A percentile compares a stretch with the other conserved stretches of the same genome.
These are phyloP conservation scores for Drosophila orena DNA, from an alignment of 1,140 invertebrate genomes.

Conservation along the genomic window DNA sequence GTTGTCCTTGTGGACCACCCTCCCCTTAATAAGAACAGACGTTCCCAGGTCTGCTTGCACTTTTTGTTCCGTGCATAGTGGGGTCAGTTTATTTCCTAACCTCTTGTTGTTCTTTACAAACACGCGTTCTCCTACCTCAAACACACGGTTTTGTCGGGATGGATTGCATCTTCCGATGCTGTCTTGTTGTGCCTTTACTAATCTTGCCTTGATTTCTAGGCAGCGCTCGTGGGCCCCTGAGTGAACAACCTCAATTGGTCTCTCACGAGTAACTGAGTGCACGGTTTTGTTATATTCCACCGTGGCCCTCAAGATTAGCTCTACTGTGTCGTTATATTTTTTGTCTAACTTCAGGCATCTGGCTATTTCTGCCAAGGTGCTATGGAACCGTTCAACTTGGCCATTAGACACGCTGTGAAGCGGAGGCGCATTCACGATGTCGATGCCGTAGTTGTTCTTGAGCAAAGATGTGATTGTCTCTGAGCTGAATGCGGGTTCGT, in stretches of 20 bases:
- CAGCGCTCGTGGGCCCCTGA: not conserved
- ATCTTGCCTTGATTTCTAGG: not conserved
- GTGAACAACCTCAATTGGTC: too few species aligned
- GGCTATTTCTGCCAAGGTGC: slow-evolving; percentile 1
- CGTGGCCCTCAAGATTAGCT: too few species aligned
- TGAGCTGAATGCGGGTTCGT: slow-evolving; percentile 21
- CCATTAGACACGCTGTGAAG: too few species aligned
- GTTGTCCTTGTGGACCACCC: slow-evolving; percentile 12
- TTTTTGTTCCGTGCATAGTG: not conserved
- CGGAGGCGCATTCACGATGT: slow-evolving; percentile 4
- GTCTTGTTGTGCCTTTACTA: not conserved
- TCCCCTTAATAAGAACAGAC: slow-evolving; percentile 1
- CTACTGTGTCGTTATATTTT: not conserved
- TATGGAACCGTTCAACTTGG: not conserved
- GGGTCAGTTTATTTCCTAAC: not conserved
- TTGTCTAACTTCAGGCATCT: not conserved
- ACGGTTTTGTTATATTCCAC: too few species aligned
- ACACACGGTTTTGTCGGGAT: slow-evolving; percentile 9
- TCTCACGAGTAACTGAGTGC: slow-evolving; percentile 13
- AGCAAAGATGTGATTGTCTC: slow-evolving; percentile 8
- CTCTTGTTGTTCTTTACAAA: not conserved
- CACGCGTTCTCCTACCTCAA: slow-evolving; percentile 3
- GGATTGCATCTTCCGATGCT: not conserved
- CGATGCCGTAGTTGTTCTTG: not conserved
- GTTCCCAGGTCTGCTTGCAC: slow-evolving; percentile 2